phyloP scores from a whole-genome alignment of 1,140 invertebrate species.

The Zaprionus vittiger region DNA sequence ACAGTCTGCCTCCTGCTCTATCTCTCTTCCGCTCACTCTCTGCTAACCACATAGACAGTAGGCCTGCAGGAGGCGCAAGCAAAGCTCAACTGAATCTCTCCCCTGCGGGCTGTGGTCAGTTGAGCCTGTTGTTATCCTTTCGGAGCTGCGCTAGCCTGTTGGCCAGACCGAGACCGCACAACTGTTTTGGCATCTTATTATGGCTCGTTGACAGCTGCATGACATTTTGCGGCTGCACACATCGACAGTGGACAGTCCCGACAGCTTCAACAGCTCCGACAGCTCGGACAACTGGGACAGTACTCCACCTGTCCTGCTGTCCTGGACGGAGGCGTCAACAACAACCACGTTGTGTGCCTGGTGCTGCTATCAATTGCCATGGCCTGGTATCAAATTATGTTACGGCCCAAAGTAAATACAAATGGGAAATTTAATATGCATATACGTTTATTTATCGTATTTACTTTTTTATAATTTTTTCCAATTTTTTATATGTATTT shows the following conservation, averaged over 20 bases:
- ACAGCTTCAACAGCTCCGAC: constrained; percentile 35
- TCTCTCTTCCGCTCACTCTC: not conserved
- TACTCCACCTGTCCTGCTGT: constrained; percentile 20
- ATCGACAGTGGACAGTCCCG: constrained; percentile 42
- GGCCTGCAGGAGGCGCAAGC: constrained; percentile 6
- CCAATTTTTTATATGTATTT: constrained; percentile 1
- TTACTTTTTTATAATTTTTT: constrained; percentile 24
- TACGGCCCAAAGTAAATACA: constrained; percentile 64
- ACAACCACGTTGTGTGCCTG: not conserved
- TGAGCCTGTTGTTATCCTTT: constrained; percentile 60
- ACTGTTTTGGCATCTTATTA: constrained; percentile 83
- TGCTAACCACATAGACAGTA: not conserved
- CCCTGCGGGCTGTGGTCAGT: constrained; percentile 17
- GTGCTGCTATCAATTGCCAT: constrained; percentile 64
- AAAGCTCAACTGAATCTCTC: constrained; percentile 33
- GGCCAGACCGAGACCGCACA: constrained; percentile 63
- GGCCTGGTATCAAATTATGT: constrained; percentile 67
- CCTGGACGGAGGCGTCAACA: constrained; percentile 55
- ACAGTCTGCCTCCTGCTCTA: not conserved
- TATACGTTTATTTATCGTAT: constrained; percentile 48
- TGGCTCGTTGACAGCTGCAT: constrained; percentile 78
- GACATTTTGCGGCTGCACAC: constrained; percentile 77
- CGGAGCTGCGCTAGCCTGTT: constrained; percentile 34
- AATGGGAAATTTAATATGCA: constrained; percentile 66
- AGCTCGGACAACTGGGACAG: constrained; percentile 33